A percentile compares a stretch with the other conserved stretches of the same genome.
Evolutionary conservation across 2,113 vertebrate genomes (phyloP).

Genomic region (Scomber japonicus): DNA sequence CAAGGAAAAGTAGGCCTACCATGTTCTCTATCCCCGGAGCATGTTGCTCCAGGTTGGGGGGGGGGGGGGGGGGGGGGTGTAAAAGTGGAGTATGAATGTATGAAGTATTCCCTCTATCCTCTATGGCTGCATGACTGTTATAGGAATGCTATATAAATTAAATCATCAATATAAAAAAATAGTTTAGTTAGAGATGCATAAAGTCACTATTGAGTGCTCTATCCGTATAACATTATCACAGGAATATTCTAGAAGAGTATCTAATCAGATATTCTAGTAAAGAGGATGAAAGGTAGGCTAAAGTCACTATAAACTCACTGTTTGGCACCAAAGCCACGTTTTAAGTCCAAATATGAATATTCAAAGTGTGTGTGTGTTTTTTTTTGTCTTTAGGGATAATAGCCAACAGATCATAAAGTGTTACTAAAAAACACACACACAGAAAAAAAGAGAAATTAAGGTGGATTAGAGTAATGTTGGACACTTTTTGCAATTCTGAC

Average conservation of each 20-base stretch:
- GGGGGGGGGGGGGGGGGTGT: no score
- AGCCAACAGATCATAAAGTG: neutral
- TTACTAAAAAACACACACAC: no score
- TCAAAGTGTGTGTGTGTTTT: neutral
- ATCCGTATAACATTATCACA: neutral
- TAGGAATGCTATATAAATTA: neutral
- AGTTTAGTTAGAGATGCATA: no score
- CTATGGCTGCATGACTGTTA: no score
- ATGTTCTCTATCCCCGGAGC: constrained; percentile 19
- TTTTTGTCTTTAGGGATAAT: neutral
- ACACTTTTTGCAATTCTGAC: no score
- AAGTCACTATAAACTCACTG: neutral
- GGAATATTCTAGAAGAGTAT: neutral
- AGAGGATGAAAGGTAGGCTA: neutral
- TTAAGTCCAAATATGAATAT: neutral
- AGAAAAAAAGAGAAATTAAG: neutral
- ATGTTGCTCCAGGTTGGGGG: neutral
- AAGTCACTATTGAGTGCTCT: neutral
- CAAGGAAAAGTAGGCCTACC: constrained; percentile 9
- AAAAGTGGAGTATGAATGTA: no score
- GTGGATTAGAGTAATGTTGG: no score
- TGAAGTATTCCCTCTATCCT: no score
- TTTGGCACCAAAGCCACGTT: neutral
- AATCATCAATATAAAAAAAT: neutral
- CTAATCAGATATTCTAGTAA: no score